Base-by-base conservation (phyloP, 2,888 invertebrate species). In the Notodonta dromedarius region DNA sequence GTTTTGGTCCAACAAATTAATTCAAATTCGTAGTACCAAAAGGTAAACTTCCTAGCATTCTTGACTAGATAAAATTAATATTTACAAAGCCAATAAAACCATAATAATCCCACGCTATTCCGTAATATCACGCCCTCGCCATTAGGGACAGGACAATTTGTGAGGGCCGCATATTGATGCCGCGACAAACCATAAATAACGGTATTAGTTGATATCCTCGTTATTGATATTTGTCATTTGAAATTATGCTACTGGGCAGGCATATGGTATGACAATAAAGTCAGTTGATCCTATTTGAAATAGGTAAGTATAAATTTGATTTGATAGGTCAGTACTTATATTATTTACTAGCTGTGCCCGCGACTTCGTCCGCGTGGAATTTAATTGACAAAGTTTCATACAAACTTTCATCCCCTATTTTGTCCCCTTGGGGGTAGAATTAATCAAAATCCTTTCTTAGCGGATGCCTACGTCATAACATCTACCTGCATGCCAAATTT, bases 181-280 rank as follows among this genome's bases (percentile, higher is more conserved):
- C 86, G 85, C 79, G 80, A 76, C 77, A 82, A 77, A 83, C 77
- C 78, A 91, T 92, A 90, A 90, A 91, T 92, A 82, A 89, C 66
- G 75, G 89, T 79, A 86, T 92, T 91, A 89, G 70, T 69, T 67
- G 76, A 76, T 82, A 82, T 79, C 77, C 59, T 67, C 68, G 65
- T 82, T 85, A 85, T 84, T 84, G 80, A 83, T 79, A 86, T 84
- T 78, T 83, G 82, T 78, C 76, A 74, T 76, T 78, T 56, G 42
- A 70, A 68, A 70, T 62, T 65, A 53, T 60, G 58, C 62, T 63
- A 61, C 61, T 51, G 57, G 73, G 66, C 71, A 65, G 69, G 58
- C 69, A 76, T 76, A 76, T 60, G 74, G 72, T 61, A 9, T 4
- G 8, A 46, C 68, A 52, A 74, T 76, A 67, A 74, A 46, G 6